Evolutionary conservation across 1,140 invertebrate species (phyloP).

Genomic region (Drosophila fuyamai): DNA sequence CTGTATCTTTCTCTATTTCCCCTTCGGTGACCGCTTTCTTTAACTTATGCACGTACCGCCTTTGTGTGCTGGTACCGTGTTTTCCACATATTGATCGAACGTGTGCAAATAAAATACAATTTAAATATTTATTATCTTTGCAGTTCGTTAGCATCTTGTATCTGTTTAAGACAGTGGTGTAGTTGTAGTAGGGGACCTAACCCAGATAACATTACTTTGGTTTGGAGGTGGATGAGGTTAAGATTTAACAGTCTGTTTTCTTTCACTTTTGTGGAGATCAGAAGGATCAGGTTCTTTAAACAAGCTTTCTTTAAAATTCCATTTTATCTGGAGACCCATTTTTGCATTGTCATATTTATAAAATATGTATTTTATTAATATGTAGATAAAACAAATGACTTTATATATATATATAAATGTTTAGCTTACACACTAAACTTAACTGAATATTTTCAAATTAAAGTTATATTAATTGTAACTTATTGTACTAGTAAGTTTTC

Average conservation of each 20-base stretch:
- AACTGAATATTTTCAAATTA: no score
- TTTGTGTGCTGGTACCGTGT: slow-evolving; percentile 25
- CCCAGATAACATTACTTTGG: not conserved
- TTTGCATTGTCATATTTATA: no score
- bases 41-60: slow-evolving; percentile 49
- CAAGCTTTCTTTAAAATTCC: not conserved
- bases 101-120: slow-evolving; percentile 84
- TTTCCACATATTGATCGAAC: slow-evolving; percentile 81
- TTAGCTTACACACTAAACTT: no score
- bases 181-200: slow-evolving; percentile 5
- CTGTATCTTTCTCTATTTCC: slow-evolving; percentile 18
- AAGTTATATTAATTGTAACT: no score
- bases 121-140: slow-evolving; percentile 84
- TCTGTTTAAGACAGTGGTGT: slow-evolving; percentile 61
- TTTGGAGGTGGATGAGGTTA: no score
- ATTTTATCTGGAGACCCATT: not conserved
- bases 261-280: no score
- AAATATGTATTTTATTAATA: no score
- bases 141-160: slow-evolving; percentile 84
- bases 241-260: no score
- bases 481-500: no score
- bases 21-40: slow-evolving; percentile 44
- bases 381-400: no score
- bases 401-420: no score
- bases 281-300: no score